Evolutionary conservation across 2,888 invertebrate genomes (phyloP), one percentile per base, ranked within the genome.

Genomic region (Volucella inflata): DNA sequence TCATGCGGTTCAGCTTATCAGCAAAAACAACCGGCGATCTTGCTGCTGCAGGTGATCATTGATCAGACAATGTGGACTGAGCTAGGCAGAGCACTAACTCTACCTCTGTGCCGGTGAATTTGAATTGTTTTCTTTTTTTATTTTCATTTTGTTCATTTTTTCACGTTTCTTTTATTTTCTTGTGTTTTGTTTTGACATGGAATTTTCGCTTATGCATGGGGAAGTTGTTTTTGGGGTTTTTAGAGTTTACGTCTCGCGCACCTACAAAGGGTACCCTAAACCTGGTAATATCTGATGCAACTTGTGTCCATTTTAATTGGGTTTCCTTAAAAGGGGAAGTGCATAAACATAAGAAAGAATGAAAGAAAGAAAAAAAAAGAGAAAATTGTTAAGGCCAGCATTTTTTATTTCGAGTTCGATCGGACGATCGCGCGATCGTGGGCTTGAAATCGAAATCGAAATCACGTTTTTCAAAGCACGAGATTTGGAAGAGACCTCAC

Each of bases 181-280:
- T 11, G 50, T 3, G 42, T 59, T 77, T 76, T 76, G 40, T 59
- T 81, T 64, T 53, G 68, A 12, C 42, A 51, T 36, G 30, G 50
- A 9, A 9, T 71, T 76, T 77, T 71, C 38, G 67, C 65, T 67
- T 72, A 72, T n/a, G 62, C 36, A 60, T 14, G 51, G 9, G 57
- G 48, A 71, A 76, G 68, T 72, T 14, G 38, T 74, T 59, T 75
- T 60, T 46, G 44, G 50, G 57, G 82, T 78, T 83, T 78, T 72
- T 62, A 64, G 78, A 62, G 57, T 68, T 60, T 64, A 48, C 21
- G 55, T 17, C 30, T 65, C 48, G 57, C 36, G 10, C 48, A 14
- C 2, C 50, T 70, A 78, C 62, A 30, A 57, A 64, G 50, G 50
- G 68, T 83, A 51, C 68, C 62, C 51, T 30, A 60, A 62, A 82